Evolutionary conservation across 1,140 invertebrate genomes (phyloP), one percentile per base, ranked within the genome.

Genomic region (Ceratina australensis): DNA sequence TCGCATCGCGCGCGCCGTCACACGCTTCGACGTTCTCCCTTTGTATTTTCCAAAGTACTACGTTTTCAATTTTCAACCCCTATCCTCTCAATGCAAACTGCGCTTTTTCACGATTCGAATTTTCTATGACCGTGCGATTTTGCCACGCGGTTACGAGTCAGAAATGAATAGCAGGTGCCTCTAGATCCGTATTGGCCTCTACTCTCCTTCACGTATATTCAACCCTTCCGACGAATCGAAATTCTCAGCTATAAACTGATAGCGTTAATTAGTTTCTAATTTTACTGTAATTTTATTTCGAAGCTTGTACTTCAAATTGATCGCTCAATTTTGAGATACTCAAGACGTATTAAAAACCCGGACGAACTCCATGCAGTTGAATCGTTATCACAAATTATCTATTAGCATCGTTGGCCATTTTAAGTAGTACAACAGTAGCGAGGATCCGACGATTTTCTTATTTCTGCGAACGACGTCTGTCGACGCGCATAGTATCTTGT

Each of bases 121-220:
- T n/a, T n/a, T n/a, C n/a, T n/a, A n/a, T n/a, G n/a, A n/a, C n/a
- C n/a, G n/a, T n/a, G n/a, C n/a, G 33, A 10, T 42, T 42, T 42
- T 42, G 33, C 33, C 5, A 42, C 10, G 10, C 33, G 33, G 33
- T 42, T 42, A 42, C 33, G 33, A 10, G 10, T 42, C 33, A 10
- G 33, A 20, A 42, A 60, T 20, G 56, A 50, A 52, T 26, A 15
- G 64, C 56, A 68, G 42, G 54, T 68, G 72, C 50, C 42, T 42
- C 33, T 24, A 16, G 3, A 5, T 59, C 24, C 7, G 56, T 18
- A 16, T 56, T 33, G 15, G 12, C 12, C 60, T 20, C 18, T 20
- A 42, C 49, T 54, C 61, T 20, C 20, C 20, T 8, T 10, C 33
- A 5, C 33, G 33, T 42, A 22, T 33, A 13, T 16, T 8, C 26